Evolutionary conservation across 1,140 invertebrate species (phyloP), one percentile per base, ranked within the genome.

Genomic region (Drosophila kepulauana): DNA sequence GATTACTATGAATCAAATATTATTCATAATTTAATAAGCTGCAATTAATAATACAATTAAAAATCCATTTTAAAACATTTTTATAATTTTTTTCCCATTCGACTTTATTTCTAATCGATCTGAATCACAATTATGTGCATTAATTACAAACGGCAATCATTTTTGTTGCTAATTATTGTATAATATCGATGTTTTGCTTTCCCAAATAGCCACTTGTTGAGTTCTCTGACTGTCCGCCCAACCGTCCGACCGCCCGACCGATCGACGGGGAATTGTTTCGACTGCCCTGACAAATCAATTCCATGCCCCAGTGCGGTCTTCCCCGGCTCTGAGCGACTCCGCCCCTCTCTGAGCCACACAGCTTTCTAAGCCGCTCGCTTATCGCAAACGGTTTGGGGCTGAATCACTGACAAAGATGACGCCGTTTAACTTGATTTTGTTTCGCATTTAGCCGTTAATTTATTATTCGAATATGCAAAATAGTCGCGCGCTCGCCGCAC

Each of bases 41-140:
- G 69, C 78, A 88, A 88, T 88, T 88, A 88, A 88, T 89, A 89
- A 89, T 84, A 81, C 84, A 89, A 89, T 88, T 88, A 86, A 78
- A 75, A 86, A 82, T 87, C 76, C 71, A 86, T 88, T 86, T 87
- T 56, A 79, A 86, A 85, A 73, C 51, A 88, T 86, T 79, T 78
- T 79, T 61, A 75, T 46, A 72, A 64, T 68, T 66, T 69, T 69
- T 70, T 73, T 72, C 62, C 75, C 78, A 85, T 86, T 79, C 81
- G 25, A 72, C 66, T 64, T 59, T 75, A 71, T 66, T 78, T 67
- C 49, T 45, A 78, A 59, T 58, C 78, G 71, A 80, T 86, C 75
- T 82, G 79, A 77, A 61, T 67, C 56, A 64, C 81, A 88, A 89
- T 89, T 88, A 88, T 88, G 84, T 88, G 81, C 84, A 88, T 88